Base-by-base conservation (phyloP, 2,888 invertebrate species). In the Apeira syringaria region DNA sequence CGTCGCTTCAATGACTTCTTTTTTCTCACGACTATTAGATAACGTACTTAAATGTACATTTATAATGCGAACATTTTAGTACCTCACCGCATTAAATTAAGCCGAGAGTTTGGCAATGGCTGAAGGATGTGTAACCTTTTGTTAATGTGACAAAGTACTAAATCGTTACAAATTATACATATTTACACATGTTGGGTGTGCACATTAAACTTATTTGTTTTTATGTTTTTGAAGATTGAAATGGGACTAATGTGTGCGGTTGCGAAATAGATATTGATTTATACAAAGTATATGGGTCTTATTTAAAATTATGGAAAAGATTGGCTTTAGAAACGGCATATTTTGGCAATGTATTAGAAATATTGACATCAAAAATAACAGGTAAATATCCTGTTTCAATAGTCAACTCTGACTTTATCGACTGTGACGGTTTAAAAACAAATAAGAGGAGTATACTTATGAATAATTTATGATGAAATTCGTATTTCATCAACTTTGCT, bases 1-100 rank as follows among this genome's bases (percentile, higher is more conserved):
- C 74, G 34, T 74, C 74, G 67, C 66, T 64, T 69, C 56, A 51
- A 59, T 53, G 55, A 56, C 60, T 64, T 54, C 55, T 56, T 60
- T 66, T 64, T 74, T 76, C 76, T 68, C 75, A 77, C 70, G 69
- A 56, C 43, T 37, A 55, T 77, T 74, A 64, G 61, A 56, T 68
- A 75, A 76, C 59, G 13, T 18, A 34, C 34, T 28, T 32, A 20
- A 28, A 26, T 6, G 15, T 12, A 35, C 11, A 34, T 24, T 18
- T 13, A 28, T 29, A 7, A 10, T 10, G 13, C 1, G 9, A 9
- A 6, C 20, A 9, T 20, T 5, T 34, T 45, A 15, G 22, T 11
- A 39, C 35, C 24, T 29, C 11, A 3, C 29, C 25, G 20, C 5
- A 20, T 1, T 20, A 20, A 6, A 7, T 7, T 20, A 20, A 5